Evolutionary conservation across 2,797 vertebrate genomes (phyloP).

Genomic region (Xenentodon cancila): DNA sequence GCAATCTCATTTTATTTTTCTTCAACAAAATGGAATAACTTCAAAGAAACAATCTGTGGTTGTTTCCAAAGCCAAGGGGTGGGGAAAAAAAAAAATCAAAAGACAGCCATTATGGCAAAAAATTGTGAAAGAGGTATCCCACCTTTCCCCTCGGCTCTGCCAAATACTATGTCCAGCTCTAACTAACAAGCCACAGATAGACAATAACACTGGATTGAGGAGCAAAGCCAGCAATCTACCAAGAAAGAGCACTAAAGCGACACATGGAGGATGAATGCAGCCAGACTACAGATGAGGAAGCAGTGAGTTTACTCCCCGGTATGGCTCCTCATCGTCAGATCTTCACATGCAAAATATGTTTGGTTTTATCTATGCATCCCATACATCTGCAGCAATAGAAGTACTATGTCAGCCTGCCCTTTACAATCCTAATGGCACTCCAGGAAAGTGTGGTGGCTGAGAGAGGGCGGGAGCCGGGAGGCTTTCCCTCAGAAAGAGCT

Average conservation of each 20-base stretch:
- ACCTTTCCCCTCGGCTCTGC: conserved; percentile 59
- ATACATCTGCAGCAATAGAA: conserved; percentile 57
- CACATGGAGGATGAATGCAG: conserved; percentile 72
- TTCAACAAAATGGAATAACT: conserved; percentile 86
- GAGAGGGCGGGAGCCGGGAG: conserved; percentile 72
- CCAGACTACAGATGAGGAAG: conserved; percentile 64
- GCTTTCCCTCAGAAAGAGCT: conserved; percentile 71
- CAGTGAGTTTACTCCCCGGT: conserved; percentile 10
- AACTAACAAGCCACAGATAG: conserved; percentile 70
- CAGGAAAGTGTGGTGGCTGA: conserved; percentile 75
- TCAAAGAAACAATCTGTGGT: conserved; percentile 78
- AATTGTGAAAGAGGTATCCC: conserved; percentile 67
- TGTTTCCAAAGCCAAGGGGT: conserved; percentile 56
- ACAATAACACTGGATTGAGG: conserved; percentile 77
- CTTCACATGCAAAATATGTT: conserved; percentile 71
- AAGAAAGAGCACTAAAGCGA: conserved; percentile 64
- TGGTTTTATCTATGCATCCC: conserved; percentile 50
- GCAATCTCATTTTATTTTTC: conserved; percentile 85
- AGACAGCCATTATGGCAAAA: conserved; percentile 74
- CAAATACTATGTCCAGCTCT: conserved; percentile 62
- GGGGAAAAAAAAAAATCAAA: conserved; percentile 62
- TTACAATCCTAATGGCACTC: conserved; percentile 76
- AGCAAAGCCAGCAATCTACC: conserved; percentile 80
- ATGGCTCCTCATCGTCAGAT: conserved; percentile 42
- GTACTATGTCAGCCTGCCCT: conserved; percentile 69